These are phyloP conservation scores for Kryptolebias ocellatus DNA, from an alignment of 2,797 vertebrate species.

Conservation along the genomic window DNA sequence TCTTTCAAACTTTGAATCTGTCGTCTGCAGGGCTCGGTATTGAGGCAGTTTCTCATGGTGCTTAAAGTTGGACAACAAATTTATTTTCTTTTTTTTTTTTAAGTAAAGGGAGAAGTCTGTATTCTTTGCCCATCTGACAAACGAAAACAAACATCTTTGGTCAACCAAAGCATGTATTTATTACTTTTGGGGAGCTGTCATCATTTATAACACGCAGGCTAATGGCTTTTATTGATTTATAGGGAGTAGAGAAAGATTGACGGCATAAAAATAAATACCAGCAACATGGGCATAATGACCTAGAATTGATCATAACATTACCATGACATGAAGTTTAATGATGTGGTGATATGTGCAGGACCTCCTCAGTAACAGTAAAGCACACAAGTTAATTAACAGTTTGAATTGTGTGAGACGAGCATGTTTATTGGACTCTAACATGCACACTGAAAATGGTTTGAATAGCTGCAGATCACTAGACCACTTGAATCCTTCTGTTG, in stretches of 20 bases:
- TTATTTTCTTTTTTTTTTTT: no score
- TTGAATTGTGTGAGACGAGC: neutral
- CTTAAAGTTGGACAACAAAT: constrained; percentile 11
- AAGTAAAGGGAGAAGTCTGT: constrained; percentile 2
- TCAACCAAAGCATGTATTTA: constrained; percentile 10
- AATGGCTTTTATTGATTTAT: constrained; percentile 12
- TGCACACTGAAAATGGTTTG: no score
- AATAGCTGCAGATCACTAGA: no score
- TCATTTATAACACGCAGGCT: constrained; percentile 12
- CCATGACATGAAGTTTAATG: neutral
- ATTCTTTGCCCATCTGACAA: constrained; percentile 5
- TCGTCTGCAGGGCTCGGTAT: constrained; percentile 29
- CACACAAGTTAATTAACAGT: constrained; percentile 12
- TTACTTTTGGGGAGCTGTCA: constrained; percentile 9
- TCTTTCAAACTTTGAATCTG: constrained; percentile 41
- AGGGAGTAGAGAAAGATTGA: neutral
- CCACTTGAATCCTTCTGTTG: no score
- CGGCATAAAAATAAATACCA: constrained; percentile 1
- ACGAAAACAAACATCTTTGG: constrained; percentile 6
- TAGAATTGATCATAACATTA: constrained; percentile 11
- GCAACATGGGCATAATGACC: neutral
- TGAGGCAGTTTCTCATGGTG: constrained; percentile 32
- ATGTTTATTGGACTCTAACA: neutral
- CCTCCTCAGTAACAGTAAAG: neutral
- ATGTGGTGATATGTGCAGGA: constrained; percentile 13